Evolutionary conservation across 2,113 vertebrate genomes (phyloP).

Genomic region (Gymnocephalus cernua): DNA sequence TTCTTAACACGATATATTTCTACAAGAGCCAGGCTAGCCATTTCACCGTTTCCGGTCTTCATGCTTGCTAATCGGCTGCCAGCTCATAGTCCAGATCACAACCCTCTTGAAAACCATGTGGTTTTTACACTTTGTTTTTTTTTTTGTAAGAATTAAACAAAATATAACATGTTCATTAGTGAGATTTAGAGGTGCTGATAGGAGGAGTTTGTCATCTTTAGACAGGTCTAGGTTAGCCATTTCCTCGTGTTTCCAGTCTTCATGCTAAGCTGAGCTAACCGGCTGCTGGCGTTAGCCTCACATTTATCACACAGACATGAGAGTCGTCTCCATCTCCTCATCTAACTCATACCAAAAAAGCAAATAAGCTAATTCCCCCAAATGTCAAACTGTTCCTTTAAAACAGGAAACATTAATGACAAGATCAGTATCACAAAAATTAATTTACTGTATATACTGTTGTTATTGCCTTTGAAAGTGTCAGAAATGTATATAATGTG

Average conservation of each 20-base stretch:
- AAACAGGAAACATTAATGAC: background rate
- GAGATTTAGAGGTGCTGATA: background rate
- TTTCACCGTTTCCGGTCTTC: too few relatives aligned
- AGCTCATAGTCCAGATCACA: too few relatives aligned
- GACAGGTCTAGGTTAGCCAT: background rate
- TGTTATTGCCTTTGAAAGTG: background rate
- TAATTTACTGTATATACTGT: background rate
- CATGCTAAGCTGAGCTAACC: too few relatives aligned
- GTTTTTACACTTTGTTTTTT: background rate
- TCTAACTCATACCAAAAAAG: background rate
- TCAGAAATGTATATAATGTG: background rate
- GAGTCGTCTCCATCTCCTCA: background rate
- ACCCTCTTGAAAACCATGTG: background rate
- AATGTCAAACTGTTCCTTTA: background rate
- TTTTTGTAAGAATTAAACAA: background rate
- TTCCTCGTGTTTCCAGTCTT: background rate
- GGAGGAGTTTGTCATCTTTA: background rate
- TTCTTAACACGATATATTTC: too few relatives aligned
- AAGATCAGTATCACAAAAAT: background rate
- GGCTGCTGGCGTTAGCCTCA: background rate
- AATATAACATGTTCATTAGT: background rate
- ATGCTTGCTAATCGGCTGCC: too few relatives aligned
- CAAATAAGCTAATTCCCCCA: background rate
- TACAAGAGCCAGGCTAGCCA: too few relatives aligned
- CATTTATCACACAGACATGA: background rate